Base-by-base conservation (phyloP, 2,888 invertebrate genomes). In the Sminthurinus aureus region DNA sequence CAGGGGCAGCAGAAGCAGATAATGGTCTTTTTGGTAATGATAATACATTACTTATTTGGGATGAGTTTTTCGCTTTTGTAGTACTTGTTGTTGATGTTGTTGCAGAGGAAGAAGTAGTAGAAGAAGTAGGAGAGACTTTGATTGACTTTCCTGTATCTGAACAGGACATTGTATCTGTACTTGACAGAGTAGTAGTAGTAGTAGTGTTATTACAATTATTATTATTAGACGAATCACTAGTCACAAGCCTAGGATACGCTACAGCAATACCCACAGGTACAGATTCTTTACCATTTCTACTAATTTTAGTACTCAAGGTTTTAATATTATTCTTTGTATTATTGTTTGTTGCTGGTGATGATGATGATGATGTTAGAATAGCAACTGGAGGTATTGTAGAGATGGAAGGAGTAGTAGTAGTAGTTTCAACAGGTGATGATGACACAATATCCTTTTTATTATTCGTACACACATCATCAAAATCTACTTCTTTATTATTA, bases 181-280 rank as follows among this genome's bases (percentile, higher is more conserved):
- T 58, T 58, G 58, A 38, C 38, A 38, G 38, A 38, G 38, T 38
- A 38, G 38, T 38, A 38, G 38, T 38, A 38, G 38, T 69, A 6
- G 64, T 69, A 1, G 71, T 24, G 15, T 38, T 75, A 13, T 75
- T 83, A 15, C 26, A 79, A 12, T 51, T 66, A 8, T 52, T n/a
- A 12, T 74, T 51, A n/a, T 38, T 71, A 26, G 79, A 64, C 38
- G 38, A 38, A 71, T 85, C 79, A 69, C 84, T 87, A 18, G 86
- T 86, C 13, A 85, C 87, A n/a, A 85, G 85, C 22, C 88, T 69
- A 79, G 88, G 87, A 87, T 87, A 88, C 58, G 87, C 87, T 18
- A 88, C 88, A 20, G 88, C 88, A 83, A 88, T 88, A 11, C 88
- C 88, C 12, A 88, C 86, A 13, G 88, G 88, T 64, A 51, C 75